phyloP scores from a whole-genome alignment of 2,797 vertebrate species.

The Vespertilio murinus region DNA sequence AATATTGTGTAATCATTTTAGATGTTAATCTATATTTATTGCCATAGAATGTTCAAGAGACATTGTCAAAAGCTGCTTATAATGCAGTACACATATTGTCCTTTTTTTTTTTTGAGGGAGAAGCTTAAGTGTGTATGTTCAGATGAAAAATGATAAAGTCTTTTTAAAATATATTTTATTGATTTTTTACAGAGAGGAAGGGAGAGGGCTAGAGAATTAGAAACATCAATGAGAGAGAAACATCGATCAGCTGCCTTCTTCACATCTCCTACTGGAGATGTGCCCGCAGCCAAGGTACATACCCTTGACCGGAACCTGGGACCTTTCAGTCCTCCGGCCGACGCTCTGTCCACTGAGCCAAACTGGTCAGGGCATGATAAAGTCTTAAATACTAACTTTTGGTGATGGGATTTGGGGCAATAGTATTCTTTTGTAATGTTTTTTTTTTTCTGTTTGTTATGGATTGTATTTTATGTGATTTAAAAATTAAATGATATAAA shows the following conservation, averaged over 20 bases:
- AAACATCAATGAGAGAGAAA: too few relatives aligned
- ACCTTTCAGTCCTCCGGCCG: too few relatives aligned
- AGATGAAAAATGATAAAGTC: constrained; percentile 17
- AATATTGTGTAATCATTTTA: background rate
- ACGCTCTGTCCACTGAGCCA: too few relatives aligned
- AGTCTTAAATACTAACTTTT: background rate
- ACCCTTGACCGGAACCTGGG: too few relatives aligned
- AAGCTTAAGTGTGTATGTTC: background rate
- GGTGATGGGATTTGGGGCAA: background rate
- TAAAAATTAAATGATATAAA: background rate
- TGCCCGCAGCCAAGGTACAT: too few relatives aligned
- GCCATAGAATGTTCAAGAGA: background rate
- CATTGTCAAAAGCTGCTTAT: background rate
- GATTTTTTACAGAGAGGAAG: too few relatives aligned
- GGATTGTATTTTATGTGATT: background rate
- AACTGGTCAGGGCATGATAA: background rate
- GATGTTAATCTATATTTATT: background rate
- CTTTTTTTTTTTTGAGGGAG: background rate
- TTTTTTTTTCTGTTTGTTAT: background rate
- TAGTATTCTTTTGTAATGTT: background rate
- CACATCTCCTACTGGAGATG: too few relatives aligned
- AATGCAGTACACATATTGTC: background rate
- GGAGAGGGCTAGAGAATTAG: too few relatives aligned
- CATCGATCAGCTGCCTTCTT: too few relatives aligned
- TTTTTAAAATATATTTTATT: background rate